Conservation (phyloP, 2,797 vertebrate genomes). For the Anniella stebbinsi region DNA sequence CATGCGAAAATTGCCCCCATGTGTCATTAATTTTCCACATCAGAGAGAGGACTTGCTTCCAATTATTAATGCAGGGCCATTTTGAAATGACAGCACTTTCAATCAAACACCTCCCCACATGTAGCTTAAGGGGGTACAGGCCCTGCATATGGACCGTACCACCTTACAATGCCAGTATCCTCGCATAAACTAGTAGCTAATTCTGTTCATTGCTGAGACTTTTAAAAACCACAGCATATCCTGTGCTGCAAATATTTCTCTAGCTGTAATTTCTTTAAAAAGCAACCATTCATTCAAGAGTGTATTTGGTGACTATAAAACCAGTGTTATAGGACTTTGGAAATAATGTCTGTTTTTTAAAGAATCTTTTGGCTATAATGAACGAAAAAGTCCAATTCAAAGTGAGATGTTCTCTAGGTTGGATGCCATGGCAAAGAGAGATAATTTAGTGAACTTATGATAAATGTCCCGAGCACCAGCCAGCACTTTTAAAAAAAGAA, state of each 20-base stretch:
- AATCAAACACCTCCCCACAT: neutral
- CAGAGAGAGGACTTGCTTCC: neutral
- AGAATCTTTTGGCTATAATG: slow-evolving; percentile 37
- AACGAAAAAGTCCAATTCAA: slow-evolving; percentile 50
- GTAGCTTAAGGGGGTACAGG: neutral
- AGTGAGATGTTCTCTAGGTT: slow-evolving; percentile 3
- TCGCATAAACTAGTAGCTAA: rapidly evolving
- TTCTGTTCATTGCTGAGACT: neutral
- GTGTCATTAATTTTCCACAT: neutral
- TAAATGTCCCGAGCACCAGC: slow-evolving; percentile 50
- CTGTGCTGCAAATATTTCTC: neutral
- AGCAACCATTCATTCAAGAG: neutral
- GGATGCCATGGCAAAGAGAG: slow-evolving; percentile 45
- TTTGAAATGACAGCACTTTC: neutral
- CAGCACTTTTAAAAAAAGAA: slow-evolving; percentile 36
- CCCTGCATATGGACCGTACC: neutral
- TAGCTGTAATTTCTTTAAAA: slow-evolving; percentile 12
- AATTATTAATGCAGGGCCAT: neutral
- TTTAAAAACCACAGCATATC: neutral
- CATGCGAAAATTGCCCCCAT: neutral
- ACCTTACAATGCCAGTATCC: neutral
- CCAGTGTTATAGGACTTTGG: slow-evolving; percentile 17
- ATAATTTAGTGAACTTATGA: slow-evolving; percentile 59
- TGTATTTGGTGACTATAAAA: rapidly evolving
- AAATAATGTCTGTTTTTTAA: slow-evolving; percentile 34